Evolutionary conservation across 2,797 vertebrate species (phyloP).

Genomic region (Ptychobarbus kaznakovi): DNA sequence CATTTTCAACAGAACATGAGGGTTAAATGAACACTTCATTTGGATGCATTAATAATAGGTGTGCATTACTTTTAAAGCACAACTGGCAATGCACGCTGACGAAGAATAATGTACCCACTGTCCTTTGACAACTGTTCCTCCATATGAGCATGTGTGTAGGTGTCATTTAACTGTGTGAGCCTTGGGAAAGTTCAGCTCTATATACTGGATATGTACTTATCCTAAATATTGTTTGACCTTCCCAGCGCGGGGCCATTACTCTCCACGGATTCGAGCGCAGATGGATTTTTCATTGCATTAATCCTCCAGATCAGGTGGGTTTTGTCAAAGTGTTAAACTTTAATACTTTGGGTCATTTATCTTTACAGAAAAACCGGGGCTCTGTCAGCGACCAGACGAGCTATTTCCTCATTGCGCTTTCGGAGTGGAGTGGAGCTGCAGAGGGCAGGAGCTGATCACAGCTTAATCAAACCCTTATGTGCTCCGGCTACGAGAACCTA

Average conservation of each 20-base stretch:
- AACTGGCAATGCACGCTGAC: conserved; percentile 32
- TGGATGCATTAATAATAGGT: neutral
- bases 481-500: conserved; percentile 58
- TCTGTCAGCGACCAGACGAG: conserved; percentile 88
- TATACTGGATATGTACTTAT: conserved; percentile 72
- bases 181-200: conserved; percentile 62
- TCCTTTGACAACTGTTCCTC: conserved; percentile 12
- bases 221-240: conserved; percentile 79
- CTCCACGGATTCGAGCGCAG: conserved; percentile 71
- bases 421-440: conserved; percentile 72
- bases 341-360: conserved; percentile 86
- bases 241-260: conserved; percentile 69
- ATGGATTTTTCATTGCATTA: conserved; percentile 81
- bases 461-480: conserved; percentile 76
- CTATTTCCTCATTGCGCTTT: conserved; percentile 86
- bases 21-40: conserved; percentile 18
- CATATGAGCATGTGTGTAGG: conserved; percentile 27
- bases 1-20: neutral
- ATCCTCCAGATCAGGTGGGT: conserved; percentile 85
- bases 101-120: conserved; percentile 25
- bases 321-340: conserved; percentile 86
- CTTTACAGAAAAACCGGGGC: conserved; percentile 77
- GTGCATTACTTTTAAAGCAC: conserved; percentile 9
- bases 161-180: conserved; percentile 27
- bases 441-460: conserved; percentile 63